Evolutionary conservation across 2,888 invertebrate species (phyloP).

Genomic region (Agrotis clavis): DNA sequence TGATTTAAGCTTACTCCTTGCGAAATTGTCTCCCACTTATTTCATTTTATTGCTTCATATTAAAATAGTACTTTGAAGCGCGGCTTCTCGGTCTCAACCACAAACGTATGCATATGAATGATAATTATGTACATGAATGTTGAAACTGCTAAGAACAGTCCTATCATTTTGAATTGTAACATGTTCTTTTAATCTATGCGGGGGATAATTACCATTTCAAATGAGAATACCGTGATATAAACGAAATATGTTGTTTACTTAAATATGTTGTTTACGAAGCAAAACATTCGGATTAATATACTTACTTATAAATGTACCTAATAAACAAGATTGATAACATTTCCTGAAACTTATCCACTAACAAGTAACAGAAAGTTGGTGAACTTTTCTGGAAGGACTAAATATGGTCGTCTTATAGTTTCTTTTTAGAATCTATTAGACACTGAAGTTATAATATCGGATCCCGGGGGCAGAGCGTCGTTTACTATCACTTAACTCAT

Average conservation of each 20-base stretch:
- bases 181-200: slow-evolving; percentile 53
- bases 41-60: slow-evolving; percentile 76
- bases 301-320: slow-evolving; percentile 45
- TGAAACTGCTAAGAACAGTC: slow-evolving; percentile 35
- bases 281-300: slow-evolving; percentile 44
- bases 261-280: slow-evolving; percentile 19
- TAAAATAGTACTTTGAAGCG: slow-evolving; percentile 58
- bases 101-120: slow-evolving; percentile 61
- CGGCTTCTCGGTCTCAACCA: slow-evolving; percentile 52
- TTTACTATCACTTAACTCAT: slow-evolving; percentile 89
- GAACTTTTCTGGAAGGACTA: slow-evolving; percentile 73
- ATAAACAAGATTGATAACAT: slow-evolving; percentile 62
- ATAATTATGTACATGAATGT: slow-evolving; percentile 54
- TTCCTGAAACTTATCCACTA: slow-evolving; percentile 54
- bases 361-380: slow-evolving; percentile 59
- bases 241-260: slow-evolving; percentile 55
- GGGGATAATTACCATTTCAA: slow-evolving; percentile 52
- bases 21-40: slow-evolving; percentile 73
- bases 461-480: slow-evolving; percentile 75
- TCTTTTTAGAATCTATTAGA: slow-evolving; percentile 82
- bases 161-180: slow-evolving; percentile 47
- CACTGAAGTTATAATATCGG: slow-evolving; percentile 80
- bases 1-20: slow-evolving; percentile 74
- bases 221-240: slow-evolving; percentile 34
- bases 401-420: slow-evolving; percentile 72